A percentile compares a stretch with the other conserved stretches of the same genome.
Evolutionary conservation across 2,113 vertebrate genomes (phyloP).

Genomic region (Calcarius ornatus): DNA sequence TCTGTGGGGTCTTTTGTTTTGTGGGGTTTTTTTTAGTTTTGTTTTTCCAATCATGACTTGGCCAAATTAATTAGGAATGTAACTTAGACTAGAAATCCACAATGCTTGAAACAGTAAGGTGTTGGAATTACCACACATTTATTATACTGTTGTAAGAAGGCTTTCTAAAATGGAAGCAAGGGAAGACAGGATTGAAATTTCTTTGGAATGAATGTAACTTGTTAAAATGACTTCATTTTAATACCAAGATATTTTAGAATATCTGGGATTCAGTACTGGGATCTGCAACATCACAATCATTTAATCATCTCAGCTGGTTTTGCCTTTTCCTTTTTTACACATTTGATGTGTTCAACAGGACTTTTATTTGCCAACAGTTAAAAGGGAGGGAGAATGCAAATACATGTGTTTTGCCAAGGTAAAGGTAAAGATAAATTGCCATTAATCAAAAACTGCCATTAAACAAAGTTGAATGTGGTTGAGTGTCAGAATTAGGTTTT

Average conservation of each 20-base stretch:
- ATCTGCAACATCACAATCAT: not conserved
- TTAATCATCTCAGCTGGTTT: not conserved
- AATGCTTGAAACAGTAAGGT: constrained; percentile 7
- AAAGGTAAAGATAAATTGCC: constrained; percentile 34
- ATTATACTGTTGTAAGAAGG: not conserved
- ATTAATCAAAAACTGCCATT: constrained; percentile 46
- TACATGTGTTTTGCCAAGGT: constrained; percentile 48
- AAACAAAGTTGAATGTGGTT: constrained; percentile 11
- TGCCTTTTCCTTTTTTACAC: not conserved
- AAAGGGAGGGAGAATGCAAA: not conserved
- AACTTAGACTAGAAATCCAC: constrained; percentile 51
- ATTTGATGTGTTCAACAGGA: not conserved
- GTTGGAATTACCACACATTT: not conserved
- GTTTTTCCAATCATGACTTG: constrained; percentile 29
- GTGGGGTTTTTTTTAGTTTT: not conserved
- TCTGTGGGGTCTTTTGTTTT: not conserved
- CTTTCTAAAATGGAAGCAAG: not conserved
- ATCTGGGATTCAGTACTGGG: not conserved
- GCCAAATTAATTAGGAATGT: constrained; percentile 57
- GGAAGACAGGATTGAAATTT: not conserved
- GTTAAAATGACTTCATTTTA: not conserved
- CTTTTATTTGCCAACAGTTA: constrained; percentile 21
- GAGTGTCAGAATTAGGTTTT: constrained; percentile 23
- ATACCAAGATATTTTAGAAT: not conserved
- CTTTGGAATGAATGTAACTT: not conserved